Base-by-base conservation (phyloP, 1,140 invertebrate species). In the Bombyx mandarina region DNA sequence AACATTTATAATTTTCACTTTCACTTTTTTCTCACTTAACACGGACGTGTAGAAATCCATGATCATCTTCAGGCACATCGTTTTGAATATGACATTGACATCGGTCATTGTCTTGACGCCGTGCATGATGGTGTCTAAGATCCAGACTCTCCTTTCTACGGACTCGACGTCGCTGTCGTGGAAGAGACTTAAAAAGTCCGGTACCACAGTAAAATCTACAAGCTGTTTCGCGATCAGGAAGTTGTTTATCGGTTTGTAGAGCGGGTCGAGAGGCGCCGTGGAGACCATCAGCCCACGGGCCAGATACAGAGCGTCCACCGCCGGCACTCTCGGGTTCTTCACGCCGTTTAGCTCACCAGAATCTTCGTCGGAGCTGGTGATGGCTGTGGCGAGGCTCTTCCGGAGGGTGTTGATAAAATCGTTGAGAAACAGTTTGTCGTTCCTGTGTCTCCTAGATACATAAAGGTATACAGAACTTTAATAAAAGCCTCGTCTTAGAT, bases 171-270 rank as follows among this genome's bases (percentile, higher is more conserved):
- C 90, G 6, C 91, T 90, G 61, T 92, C 93, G 62, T 94, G 91
- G 61, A 94, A 91, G 9, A 95, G 88, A 56, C 91, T 92, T 43
- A 94, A 89, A 60, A 95, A 91, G 79, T 95, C 94, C 6, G 94
- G 94, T n/a, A 95, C 91, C n/a, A 90, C 89, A 4, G 88, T 88
- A 2, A 94, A 79, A 75, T 94, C 91, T 6, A 94, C 76, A 8
- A 88, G 84, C 44, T 91, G 89, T 77, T 94, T 94, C 0, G 93
- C 91, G 69, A 92, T 89, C 7, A 95, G 75, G 79, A 94, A 95
- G 54, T 90, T 90, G 54, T 93, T 91, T 0, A 95, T 77, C 3
- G 91, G 89, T 54, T 86, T 84, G 69, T 93, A 95, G 60, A 96
- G 86, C 1, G 90, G 88, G 66, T 94, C 88, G 7, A 89, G 83